Evolutionary conservation across 2,888 invertebrate species (phyloP).

Genomic region (Schizaphis graminum): DNA sequence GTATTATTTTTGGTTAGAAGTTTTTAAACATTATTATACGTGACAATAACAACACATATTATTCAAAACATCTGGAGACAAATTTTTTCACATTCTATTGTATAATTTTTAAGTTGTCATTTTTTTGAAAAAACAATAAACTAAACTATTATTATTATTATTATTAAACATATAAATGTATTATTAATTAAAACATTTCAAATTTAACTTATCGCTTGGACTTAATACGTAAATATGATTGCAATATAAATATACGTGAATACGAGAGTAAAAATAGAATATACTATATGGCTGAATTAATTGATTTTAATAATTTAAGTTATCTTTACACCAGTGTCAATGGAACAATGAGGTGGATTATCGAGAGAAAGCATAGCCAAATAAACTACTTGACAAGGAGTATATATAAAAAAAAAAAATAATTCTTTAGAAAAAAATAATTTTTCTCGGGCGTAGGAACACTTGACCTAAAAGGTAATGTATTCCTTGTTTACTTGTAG

Average conservation of each 20-base stretch:
- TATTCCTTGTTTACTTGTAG: slow-evolving; percentile 44
- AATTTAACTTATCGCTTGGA: neutral
- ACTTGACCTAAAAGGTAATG: slow-evolving; percentile 59
- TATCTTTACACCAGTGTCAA: neutral
- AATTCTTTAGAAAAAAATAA: slow-evolving; percentile 26
- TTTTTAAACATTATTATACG: neutral
- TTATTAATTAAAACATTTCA: neutral
- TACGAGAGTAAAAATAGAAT: neutral
- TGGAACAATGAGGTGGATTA: neutral
- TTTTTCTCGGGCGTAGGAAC: neutral
- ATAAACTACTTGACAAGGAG: slow-evolving; percentile 1
- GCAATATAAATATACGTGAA: neutral
- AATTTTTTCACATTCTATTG: too few species aligned
- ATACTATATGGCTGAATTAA: neutral
- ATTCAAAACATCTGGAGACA: too few species aligned
- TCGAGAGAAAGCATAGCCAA: neutral
- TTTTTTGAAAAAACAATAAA: too few species aligned
- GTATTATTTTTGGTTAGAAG: neutral
- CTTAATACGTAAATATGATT: neutral
- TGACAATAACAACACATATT: neutral
- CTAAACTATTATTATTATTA: too few species aligned
- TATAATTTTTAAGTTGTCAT: too few species aligned
- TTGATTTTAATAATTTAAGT: neutral
- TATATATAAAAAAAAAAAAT: neutral
- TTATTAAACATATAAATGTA: neutral